Evolutionary conservation across 2,113 vertebrate species (phyloP).

Genomic region (Natator depressus): DNA sequence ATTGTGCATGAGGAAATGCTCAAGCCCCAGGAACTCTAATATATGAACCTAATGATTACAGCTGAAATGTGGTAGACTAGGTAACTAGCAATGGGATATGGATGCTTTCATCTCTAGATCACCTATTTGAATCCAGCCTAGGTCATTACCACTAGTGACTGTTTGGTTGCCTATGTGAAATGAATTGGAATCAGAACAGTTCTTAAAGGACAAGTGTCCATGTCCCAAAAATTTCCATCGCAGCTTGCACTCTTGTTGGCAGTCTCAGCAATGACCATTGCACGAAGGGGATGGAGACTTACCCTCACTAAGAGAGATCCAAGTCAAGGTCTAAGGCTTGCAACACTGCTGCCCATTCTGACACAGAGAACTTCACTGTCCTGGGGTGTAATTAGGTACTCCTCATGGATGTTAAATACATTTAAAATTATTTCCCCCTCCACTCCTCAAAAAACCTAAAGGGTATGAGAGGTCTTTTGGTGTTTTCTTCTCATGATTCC

Average conservation of each 20-base stretch:
- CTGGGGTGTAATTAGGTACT: background rate
- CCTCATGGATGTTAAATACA: background rate
- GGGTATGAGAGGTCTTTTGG: no score
- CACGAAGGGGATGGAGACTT: background rate
- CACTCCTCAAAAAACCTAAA: background rate
- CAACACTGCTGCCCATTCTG: background rate
- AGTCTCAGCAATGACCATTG: background rate
- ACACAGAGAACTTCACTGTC: background rate
- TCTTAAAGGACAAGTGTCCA: background rate
- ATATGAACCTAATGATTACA: background rate
- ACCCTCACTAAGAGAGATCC: no score
- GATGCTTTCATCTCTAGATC: background rate
- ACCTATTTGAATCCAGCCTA: background rate
- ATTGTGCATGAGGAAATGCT: background rate
- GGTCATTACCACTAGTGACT: background rate
- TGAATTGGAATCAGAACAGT: background rate
- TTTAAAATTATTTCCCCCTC: background rate
- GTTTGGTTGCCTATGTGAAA: background rate
- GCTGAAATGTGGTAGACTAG: background rate
- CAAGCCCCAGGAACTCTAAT: background rate
- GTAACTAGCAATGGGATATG: background rate
- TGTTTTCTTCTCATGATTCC: no score
- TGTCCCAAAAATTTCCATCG: background rate
- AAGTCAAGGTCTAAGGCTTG: background rate
- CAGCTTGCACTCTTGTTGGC: background rate